phyloP scores from a whole-genome alignment of 2,888 invertebrate species.

The Macrosiphum euphorbiae region DNA sequence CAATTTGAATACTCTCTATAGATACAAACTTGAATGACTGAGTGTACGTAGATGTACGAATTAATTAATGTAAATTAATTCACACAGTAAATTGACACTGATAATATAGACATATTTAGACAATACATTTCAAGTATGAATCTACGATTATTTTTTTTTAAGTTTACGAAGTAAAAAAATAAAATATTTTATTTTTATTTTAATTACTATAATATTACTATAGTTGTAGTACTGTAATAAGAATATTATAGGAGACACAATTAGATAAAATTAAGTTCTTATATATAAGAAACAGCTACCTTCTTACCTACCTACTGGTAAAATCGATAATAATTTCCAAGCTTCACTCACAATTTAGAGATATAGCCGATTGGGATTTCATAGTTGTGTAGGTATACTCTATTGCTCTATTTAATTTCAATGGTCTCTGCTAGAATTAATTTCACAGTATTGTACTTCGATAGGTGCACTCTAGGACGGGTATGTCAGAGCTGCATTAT shows the following conservation, averaged over 20 bases:
- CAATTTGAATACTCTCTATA: neutral
- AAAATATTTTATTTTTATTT: neutral
- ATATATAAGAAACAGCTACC: no score
- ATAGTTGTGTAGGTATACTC: neutral
- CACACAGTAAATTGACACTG: neutral
- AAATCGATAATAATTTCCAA: neutral
- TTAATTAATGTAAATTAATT: neutral
- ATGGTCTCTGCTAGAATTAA: neutral
- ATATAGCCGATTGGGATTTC: neutral
- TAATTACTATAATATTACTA: no score
- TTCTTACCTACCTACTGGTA: neutral
- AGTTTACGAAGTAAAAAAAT: no score
- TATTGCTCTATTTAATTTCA: neutral
- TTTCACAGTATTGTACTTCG: neutral
- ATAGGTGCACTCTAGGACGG: neutral
- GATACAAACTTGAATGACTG: neutral
- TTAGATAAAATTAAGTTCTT: neutral
- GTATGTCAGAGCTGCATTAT: neutral
- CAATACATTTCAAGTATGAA: neutral
- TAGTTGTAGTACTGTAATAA: neutral
- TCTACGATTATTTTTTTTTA: neutral
- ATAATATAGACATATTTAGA: neutral
- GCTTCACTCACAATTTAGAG: neutral
- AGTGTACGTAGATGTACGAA: neutral
- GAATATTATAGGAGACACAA: neutral